Evolutionary conservation across 1,140 invertebrate species (phyloP).

Genomic region (Lineus longissimus): DNA sequence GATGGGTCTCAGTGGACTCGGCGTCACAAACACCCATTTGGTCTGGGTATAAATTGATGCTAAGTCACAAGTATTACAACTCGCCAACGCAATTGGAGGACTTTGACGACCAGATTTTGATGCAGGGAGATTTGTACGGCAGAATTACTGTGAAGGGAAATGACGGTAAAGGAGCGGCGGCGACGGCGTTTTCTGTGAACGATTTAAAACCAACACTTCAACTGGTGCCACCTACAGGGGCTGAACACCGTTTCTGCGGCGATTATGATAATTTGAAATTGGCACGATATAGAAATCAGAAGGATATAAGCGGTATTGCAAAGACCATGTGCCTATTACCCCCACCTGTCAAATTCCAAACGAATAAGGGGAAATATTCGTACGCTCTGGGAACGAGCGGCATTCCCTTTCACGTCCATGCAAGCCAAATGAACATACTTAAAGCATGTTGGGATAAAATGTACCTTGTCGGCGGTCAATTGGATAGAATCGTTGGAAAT

Average conservation of each 20-base stretch:
- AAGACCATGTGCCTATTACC: conserved; percentile 6
- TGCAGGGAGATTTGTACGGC: not conserved
- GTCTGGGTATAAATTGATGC: conserved; percentile 5
- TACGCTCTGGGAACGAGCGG: not conserved
- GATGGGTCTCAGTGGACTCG: not conserved
- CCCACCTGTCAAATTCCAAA: not conserved
- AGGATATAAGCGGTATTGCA: not conserved
- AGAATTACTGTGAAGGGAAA: not conserved
- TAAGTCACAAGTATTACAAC: conserved; percentile 7
- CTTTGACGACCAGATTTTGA: conserved; percentile 1
- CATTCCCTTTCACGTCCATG: not conserved
- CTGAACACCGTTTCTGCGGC: not conserved
- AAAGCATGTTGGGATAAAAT: conserved; percentile 6
- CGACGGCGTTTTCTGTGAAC: conserved; percentile 1
- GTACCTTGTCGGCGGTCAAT: conserved; percentile 3
- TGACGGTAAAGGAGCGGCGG: not conserved
- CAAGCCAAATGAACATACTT: not conserved
- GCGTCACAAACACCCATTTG: not conserved
- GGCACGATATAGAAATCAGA: not conserved
- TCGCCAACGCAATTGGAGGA: not conserved
- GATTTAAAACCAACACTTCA: conserved; percentile 1
- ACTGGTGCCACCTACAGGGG: not conserved
- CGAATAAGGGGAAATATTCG: not conserved
- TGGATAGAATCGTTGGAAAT: conserved; percentile 3
- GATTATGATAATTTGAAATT: conserved; percentile 7